These are phyloP conservation scores for Diuraphis noxia DNA, from an alignment of 1,140 invertebrate genomes.

Conservation along the genomic window DNA sequence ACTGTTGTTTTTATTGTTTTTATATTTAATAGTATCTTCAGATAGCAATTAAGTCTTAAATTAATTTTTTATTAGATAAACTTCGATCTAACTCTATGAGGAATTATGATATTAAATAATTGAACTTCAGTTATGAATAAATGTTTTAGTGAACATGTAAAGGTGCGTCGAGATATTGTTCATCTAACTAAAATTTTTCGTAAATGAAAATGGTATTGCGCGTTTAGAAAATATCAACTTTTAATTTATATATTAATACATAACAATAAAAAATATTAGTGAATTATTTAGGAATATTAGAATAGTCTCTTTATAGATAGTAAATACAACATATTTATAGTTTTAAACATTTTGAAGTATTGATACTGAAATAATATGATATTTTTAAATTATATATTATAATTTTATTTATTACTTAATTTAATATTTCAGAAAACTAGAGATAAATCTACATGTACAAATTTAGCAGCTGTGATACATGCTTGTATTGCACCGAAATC, in stretches of 20 bases:
- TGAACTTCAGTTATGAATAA: too few species aligned
- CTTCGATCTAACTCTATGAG: too few species aligned
- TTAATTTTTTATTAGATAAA: too few species aligned
- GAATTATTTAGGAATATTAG: not conserved
- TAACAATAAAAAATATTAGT: not conserved
- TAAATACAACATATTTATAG: not conserved
- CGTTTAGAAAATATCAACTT: too few species aligned
- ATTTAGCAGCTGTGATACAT: slow-evolving; percentile 39
- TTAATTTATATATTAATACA: too few species aligned
- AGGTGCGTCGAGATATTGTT: too few species aligned
- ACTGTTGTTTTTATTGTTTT: not conserved
- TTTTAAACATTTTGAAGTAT: not conserved
- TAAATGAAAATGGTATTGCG: too few species aligned
- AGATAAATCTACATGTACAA: slow-evolving; percentile 44
- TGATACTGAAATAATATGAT: not conserved
- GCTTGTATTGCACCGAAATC: slow-evolving; percentile 45
- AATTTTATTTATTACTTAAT: not conserved
- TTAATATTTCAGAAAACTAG: slow-evolving; percentile 33
- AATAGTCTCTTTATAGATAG: not conserved
- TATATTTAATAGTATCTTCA: too few species aligned
- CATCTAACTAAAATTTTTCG: too few species aligned
- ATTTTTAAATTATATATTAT: not conserved
- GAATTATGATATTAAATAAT: too few species aligned
- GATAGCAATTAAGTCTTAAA: too few species aligned
- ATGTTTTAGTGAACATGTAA: too few species aligned